Conservation (phyloP, 1,140 invertebrate genomes). For the Pseudomyrmex flavicornis region DNA sequence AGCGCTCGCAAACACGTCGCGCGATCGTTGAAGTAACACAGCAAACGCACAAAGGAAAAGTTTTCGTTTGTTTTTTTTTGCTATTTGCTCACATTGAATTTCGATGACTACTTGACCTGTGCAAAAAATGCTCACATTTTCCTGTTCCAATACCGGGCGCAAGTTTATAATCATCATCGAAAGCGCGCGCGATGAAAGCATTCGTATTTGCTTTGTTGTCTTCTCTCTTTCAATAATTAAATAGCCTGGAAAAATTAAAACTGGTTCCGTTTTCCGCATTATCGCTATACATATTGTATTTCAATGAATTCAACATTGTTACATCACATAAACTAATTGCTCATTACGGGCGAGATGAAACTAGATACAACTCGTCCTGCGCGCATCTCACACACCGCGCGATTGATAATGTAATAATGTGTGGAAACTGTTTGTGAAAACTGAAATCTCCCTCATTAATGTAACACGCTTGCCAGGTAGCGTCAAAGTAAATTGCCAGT, state of each 20-base stretch:
- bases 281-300: neutral
- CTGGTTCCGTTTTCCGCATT: slow-evolving; percentile 3
- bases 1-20: slow-evolving; percentile 13
- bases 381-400: neutral
- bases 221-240: neutral
- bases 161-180: neutral
- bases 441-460: slow-evolving; percentile 14
- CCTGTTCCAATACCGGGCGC: neutral
- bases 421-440: neutral
- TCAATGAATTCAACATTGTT: neutral
- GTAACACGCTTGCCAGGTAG: neutral
- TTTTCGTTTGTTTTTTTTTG: slow-evolving; percentile 22
- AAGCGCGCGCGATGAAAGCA: neutral
- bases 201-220: neutral
- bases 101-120: neutral
- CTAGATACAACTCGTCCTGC: neutral
- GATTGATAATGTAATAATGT: no score
- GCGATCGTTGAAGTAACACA: neutral
- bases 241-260: neutral
- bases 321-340: neutral
- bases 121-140: slow-evolving; percentile 1
- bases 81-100: slow-evolving; percentile 2
- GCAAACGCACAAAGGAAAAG: slow-evolving; percentile 1
- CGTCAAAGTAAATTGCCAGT: neutral
- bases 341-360: neutral